Conservation (phyloP, 2,888 invertebrate genomes). For the Celastrina argiolus region DNA sequence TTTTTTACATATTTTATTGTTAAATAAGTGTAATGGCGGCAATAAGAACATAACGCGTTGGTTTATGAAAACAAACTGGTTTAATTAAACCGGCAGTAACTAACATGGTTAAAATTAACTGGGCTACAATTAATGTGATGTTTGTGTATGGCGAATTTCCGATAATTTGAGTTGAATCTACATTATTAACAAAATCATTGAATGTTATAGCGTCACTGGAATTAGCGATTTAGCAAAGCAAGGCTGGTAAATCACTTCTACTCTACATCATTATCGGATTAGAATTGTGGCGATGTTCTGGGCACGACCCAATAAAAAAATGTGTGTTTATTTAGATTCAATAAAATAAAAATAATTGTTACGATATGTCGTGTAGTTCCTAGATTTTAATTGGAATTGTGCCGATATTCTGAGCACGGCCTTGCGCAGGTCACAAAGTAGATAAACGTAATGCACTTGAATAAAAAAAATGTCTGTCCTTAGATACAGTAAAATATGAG, state of each 20-base stretch:
- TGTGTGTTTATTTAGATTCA: no score
- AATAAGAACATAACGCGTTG: slow-evolving; percentile 27
- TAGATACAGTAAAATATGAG: no score
- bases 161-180: slow-evolving; percentile 14
- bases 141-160: slow-evolving; percentile 19
- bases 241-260: not conserved
- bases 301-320: no score
- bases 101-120: slow-evolving; percentile 32
- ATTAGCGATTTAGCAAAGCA: not conserved
- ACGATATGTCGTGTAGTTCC: no score
- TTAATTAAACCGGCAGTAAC: slow-evolving; percentile 38
- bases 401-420: no score
- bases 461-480: no score
- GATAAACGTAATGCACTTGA: no score
- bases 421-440: no score
- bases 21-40: slow-evolving; percentile 14
- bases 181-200: slow-evolving; percentile 21
- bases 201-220: not conserved
- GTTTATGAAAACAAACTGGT: slow-evolving; percentile 35
- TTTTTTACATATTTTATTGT: slow-evolving; percentile 21
- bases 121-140: slow-evolving; percentile 25
- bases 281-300: no score
- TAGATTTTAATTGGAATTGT: no score
- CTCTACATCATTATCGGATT: no score
- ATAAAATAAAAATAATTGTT: no score